phyloP scores from a whole-genome alignment of 1,140 invertebrate genomes.

The Cheumatopsyche charites region DNA sequence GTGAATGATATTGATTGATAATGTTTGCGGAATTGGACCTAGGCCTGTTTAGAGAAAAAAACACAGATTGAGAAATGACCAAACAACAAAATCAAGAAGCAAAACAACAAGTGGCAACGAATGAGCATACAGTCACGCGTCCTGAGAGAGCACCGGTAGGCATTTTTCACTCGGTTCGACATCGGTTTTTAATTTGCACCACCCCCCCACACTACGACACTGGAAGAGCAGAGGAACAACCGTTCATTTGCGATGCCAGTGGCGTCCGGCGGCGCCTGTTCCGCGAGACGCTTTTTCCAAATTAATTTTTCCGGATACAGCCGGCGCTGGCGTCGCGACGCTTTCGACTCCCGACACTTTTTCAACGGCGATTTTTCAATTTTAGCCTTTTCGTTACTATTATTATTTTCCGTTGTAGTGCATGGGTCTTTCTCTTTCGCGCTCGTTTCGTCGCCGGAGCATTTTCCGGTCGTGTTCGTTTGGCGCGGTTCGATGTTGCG shows the following conservation, averaged over 20 bases:
- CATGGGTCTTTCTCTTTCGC: no score
- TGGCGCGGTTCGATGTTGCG: no score
- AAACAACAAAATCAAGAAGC: neutral
- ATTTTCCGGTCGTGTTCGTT: no score
- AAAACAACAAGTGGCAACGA: neutral
- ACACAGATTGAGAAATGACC: no score
- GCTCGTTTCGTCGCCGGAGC: no score
- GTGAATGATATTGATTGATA: no score
- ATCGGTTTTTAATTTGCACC: constrained; percentile 46
- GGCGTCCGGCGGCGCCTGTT: constrained; percentile 34
- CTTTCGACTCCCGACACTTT: constrained; percentile 2
- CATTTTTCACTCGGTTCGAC: constrained; percentile 48
- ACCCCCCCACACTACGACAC: no score
- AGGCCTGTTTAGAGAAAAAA: no score
- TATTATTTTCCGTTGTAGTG: neutral
- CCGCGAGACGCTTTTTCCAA: constrained; percentile 46
- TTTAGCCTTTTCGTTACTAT: neutral
- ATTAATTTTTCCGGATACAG: constrained; percentile 43
- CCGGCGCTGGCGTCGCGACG: constrained; percentile 15
- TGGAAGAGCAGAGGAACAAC: constrained; percentile 15
- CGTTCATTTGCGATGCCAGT: constrained; percentile 42
- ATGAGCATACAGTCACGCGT: constrained; percentile 6
- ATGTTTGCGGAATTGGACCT: no score
- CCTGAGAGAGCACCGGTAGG: constrained; percentile 11
- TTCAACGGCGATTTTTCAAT: neutral